phyloP scores from a whole-genome alignment of 2,113 vertebrate genomes.

The Oreochromis tanganicae region DNA sequence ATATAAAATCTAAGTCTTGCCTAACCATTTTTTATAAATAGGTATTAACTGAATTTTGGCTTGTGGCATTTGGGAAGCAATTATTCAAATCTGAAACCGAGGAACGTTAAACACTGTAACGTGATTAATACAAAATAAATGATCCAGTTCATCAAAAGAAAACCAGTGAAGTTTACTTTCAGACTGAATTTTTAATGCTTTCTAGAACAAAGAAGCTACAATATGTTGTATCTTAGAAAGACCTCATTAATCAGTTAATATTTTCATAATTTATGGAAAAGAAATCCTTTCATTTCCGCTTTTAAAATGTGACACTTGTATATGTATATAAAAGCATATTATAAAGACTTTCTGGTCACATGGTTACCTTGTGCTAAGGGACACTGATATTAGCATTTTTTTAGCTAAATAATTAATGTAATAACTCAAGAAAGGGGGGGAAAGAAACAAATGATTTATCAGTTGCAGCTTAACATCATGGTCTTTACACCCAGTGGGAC shows the following conservation, averaged over 20 bases:
- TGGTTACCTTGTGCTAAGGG: neutral
- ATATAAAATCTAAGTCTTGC: no score
- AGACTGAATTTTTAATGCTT: neutral
- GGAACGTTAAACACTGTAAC: neutral
- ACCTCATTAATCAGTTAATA: no score
- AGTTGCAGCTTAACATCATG: neutral
- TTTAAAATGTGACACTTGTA: no score
- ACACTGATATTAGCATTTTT: neutral
- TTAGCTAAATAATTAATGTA: neutral
- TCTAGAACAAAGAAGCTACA: neutral
- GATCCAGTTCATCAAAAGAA: neutral
- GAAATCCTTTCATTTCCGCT: no score
- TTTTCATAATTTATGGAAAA: no score
- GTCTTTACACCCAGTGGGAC: neutral
- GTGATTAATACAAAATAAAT: neutral
- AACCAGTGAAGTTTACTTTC: neutral
- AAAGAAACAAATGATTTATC: neutral
- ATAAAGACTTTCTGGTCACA: neutral
- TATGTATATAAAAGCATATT: neutral
- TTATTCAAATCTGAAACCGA: no score
- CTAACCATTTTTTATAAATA: no score
- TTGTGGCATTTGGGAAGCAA: no score
- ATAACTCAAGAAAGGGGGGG: neutral
- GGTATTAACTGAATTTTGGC: no score
- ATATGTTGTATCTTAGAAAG: neutral